A percentile compares a stretch with the other conserved stretches of the same genome.
Conservation (phyloP, 2,888 invertebrate species). For the Amiota communis region DNA sequence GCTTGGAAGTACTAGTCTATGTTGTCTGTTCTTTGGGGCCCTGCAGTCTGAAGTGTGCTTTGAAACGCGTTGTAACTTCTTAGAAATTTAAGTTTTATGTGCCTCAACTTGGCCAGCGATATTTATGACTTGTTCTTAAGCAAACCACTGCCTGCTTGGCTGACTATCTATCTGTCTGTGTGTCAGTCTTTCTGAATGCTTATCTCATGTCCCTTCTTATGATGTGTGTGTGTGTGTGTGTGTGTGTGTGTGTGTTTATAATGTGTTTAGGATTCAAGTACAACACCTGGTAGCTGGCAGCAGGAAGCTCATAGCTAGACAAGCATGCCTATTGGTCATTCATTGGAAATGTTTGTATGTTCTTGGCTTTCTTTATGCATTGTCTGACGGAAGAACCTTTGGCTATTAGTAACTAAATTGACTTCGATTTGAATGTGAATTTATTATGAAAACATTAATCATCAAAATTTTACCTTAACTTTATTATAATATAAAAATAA, state of each 20-base stretch:
- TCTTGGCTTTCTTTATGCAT: background rate
- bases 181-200: no score
- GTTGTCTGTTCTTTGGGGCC: conserved; percentile 22
- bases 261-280: conserved; percentile 27
- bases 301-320: conserved; percentile 37
- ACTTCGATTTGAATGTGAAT: conserved; percentile 34
- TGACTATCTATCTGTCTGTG: background rate
- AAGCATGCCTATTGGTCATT: conserved; percentile 37
- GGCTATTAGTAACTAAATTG: conserved; percentile 36
- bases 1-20: background rate
- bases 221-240: conserved; percentile 7
- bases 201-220: background rate
- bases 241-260: background rate
- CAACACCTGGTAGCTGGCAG: conserved; percentile 60
- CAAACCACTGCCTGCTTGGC: conserved; percentile 46
- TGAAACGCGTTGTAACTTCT: conserved; percentile 64
- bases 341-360: conserved; percentile 45
- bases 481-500: background rate
- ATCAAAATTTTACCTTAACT: background rate
- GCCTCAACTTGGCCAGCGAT: conserved; percentile 46
- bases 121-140: conserved; percentile 59
- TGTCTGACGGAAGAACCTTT: conserved; percentile 29
- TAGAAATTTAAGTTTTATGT: conserved; percentile 65
- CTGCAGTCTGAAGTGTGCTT: conserved; percentile 37
- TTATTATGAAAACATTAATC: background rate